Evolutionary conservation across 2,888 invertebrate genomes (phyloP).

Genomic region (Diarsia dahlii): DNA sequence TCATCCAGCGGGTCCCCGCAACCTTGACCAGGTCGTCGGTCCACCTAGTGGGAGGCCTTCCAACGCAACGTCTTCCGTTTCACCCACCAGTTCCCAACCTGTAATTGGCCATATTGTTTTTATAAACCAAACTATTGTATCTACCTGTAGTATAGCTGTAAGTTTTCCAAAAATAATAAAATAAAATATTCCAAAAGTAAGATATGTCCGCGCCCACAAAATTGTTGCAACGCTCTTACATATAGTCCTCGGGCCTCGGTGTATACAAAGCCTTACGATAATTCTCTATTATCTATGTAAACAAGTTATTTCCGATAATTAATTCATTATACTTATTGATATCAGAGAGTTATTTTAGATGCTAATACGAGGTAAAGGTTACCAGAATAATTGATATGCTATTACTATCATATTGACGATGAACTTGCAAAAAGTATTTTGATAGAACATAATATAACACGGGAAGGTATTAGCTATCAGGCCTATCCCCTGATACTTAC

Average conservation of each 20-base stretch:
- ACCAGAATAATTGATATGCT: not conserved
- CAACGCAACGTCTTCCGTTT: too few species aligned
- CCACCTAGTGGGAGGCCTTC: too few species aligned
- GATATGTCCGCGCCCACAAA: not conserved
- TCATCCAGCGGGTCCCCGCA: too few species aligned
- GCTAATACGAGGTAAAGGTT: not conserved
- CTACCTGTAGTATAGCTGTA: too few species aligned
- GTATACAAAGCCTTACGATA: not conserved
- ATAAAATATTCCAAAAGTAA: too few species aligned
- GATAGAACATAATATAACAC: not conserved
- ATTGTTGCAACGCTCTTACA: not conserved
- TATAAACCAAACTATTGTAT: too few species aligned
- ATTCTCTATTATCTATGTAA: not conserved
- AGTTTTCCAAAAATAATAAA: too few species aligned
- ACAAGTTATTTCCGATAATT: constrained; percentile 4
- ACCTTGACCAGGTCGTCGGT: too few species aligned
- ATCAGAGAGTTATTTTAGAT: not conserved
- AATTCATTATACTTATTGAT: not conserved
- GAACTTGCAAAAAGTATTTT: not conserved
- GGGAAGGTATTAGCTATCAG: not conserved
- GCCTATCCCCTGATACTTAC: not conserved
- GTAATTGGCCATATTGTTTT: too few species aligned
- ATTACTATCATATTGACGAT: too few species aligned
- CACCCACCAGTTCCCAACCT: too few species aligned
- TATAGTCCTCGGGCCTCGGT: not conserved